These are phyloP conservation scores for Drosophila crucigera DNA, from an alignment of 2,888 invertebrate species.

Conservation along the genomic window DNA sequence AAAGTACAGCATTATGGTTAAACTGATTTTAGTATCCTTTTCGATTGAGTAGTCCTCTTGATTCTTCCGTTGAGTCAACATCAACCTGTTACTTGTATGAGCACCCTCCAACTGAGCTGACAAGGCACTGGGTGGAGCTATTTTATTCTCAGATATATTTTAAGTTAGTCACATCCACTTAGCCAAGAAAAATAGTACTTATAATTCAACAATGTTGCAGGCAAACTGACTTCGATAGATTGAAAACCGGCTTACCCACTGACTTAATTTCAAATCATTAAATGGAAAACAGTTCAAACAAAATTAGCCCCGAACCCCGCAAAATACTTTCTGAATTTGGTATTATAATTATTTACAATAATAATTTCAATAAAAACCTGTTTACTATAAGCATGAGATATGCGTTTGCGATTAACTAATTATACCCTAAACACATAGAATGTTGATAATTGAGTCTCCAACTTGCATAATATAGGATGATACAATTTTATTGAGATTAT, in stretches of 20 bases:
- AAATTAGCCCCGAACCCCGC: slow-evolving; percentile 1
- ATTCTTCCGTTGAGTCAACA: neutral
- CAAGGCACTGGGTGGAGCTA: slow-evolving; percentile 28
- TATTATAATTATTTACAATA: slow-evolving; percentile 60
- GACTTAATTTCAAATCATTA: slow-evolving; percentile 63
- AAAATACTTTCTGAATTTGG: slow-evolving; percentile 2
- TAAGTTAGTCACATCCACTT: slow-evolving; percentile 36
- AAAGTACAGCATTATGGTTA: slow-evolving; percentile 40
- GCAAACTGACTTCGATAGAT: slow-evolving; percentile 55
- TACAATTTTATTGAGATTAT: neutral
- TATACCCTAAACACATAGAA: slow-evolving; percentile 8
- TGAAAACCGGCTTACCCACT: slow-evolving; percentile 64
- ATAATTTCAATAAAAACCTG: slow-evolving; percentile 48
- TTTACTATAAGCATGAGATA: slow-evolving; percentile 12
- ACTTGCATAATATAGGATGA: neutral
- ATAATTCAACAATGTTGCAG: slow-evolving; percentile 42
- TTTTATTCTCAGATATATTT: slow-evolving; percentile 60
- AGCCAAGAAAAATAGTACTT: slow-evolving; percentile 35
- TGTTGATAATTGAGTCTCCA: neutral
- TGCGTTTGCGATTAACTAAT: slow-evolving; percentile 14
- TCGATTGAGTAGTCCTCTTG: slow-evolving; percentile 11
- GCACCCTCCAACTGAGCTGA: slow-evolving; percentile 53
- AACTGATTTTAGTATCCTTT: slow-evolving; percentile 3
- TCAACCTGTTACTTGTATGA: slow-evolving; percentile 40
- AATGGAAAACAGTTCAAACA: slow-evolving; percentile 37